Conservation (phyloP, 2,113 vertebrate species). For the Centropus unirufus region DNA sequence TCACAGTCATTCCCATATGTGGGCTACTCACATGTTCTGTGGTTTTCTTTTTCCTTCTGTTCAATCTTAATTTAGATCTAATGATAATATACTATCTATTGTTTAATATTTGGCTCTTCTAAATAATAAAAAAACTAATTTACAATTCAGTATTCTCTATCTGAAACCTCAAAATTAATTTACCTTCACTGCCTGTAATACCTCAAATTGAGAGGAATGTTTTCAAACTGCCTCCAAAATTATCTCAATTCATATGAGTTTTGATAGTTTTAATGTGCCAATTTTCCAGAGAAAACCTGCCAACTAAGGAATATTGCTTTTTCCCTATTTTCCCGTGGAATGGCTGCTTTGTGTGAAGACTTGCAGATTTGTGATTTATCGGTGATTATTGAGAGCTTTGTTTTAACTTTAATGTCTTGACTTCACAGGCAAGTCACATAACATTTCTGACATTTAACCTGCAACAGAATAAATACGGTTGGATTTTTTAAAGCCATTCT, state of each 20-base stretch:
- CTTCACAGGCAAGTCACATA: not conserved
- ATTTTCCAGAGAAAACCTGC: not conserved
- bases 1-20: not conserved
- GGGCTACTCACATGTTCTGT: not conserved
- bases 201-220: not conserved
- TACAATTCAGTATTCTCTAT: not conserved
- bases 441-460: not conserved
- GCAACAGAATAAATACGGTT: not conserved
- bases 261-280: not conserved
- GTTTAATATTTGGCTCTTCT: not conserved
- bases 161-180: not conserved
- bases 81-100: not conserved
- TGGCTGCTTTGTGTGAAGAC: not conserved
- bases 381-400: not conserved
- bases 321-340: not conserved
- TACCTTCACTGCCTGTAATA: not conserved
- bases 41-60: not conserved
- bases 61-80: constrained; percentile 3
- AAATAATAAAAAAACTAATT: not conserved
- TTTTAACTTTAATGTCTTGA: not conserved
- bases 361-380: not conserved
- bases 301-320: not conserved
- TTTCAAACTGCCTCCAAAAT: not conserved
- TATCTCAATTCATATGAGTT: not conserved
- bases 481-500: not conserved